Evolutionary conservation across 2,113 vertebrate genomes (phyloP), one percentile per base, ranked within the genome.

Genomic region (Prolemur simus): DNA sequence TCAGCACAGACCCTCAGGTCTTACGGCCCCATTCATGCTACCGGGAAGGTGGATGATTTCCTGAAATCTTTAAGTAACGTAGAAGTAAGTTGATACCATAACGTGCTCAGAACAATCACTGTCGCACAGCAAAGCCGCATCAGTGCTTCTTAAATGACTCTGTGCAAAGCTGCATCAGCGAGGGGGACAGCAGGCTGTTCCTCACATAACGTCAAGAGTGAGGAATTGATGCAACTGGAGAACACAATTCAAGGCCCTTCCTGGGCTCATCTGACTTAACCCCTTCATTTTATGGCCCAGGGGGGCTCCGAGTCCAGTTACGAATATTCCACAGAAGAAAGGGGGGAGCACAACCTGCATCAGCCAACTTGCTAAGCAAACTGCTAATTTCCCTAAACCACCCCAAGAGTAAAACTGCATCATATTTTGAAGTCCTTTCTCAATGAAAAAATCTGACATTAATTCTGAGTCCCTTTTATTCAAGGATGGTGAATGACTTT

Each of bases 381-480:
- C 14, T 54, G 63, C 27, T 13, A n/a, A 45, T 64, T 76, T 52
- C 63, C 23, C 42, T 34, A n/a, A 92, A 73, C 39, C 9, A 69
- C 27, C 32, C 29, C 54, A 60, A 52, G 25, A 87, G 27, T 77
- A 85, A 39, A 87, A 58, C 29, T 34, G n/a, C 2, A 74, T 78
- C 15, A 12, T 34, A 39, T 29, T 52, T 29, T 64, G 32, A 73
- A 84, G 52, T 80, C 25, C 71, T 94, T 68, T 82, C 21, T 89
- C 45, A 45, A 32, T 69, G 25, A 87, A 68, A 47, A 80, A 66
- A 60, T 7, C 73, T 71, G 54, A 92, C 21, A 89, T 69, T 81
- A 95, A 82, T 94, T 69, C 80, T 58, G 27, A 94, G 29, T 34
- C 83, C 76, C 58, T 74, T 76, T 17, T 77, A 85, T 49, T 81